Conservation (phyloP, 2,797 vertebrate genomes). For the Pyrocephalus nanus region DNA sequence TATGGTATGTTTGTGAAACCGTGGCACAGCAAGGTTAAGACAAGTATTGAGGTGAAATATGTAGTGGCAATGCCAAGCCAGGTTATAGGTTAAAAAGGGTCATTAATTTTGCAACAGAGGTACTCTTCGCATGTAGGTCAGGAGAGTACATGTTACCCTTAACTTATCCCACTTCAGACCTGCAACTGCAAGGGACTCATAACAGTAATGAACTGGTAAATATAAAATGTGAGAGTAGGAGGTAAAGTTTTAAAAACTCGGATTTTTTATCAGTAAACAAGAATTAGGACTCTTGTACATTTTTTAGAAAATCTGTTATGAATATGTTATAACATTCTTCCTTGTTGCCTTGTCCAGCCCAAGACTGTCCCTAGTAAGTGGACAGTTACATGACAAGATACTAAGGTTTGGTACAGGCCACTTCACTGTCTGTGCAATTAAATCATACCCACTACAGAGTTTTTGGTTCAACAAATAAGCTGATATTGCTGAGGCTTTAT, state of each 20-base stretch:
- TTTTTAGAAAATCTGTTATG: not conserved
- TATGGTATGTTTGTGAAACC: not conserved
- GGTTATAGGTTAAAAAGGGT: not conserved
- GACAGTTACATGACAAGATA: not conserved
- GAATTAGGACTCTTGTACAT: not conserved
- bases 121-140: not conserved
- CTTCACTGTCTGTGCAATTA: not conserved
- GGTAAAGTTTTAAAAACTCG: not conserved
- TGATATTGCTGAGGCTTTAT: not conserved
- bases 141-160: not conserved
- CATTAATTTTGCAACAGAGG: conserved; percentile 14
- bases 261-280: not conserved
- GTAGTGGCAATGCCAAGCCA: not conserved
- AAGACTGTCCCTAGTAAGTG: not conserved
- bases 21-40: not conserved
- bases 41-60: not conserved
- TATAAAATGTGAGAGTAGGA: not conserved
- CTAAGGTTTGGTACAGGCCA: not conserved
- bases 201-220: not conserved
- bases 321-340: not conserved
- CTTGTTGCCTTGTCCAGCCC: not conserved
- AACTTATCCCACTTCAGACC: not conserved
- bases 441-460: not conserved
- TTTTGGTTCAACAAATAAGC: not conserved
- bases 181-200: not conserved